Evolutionary conservation across 1,140 invertebrate species (phyloP), one percentile per base, ranked within the genome.

Genomic region (Amphibalanus amphitrite): DNA sequence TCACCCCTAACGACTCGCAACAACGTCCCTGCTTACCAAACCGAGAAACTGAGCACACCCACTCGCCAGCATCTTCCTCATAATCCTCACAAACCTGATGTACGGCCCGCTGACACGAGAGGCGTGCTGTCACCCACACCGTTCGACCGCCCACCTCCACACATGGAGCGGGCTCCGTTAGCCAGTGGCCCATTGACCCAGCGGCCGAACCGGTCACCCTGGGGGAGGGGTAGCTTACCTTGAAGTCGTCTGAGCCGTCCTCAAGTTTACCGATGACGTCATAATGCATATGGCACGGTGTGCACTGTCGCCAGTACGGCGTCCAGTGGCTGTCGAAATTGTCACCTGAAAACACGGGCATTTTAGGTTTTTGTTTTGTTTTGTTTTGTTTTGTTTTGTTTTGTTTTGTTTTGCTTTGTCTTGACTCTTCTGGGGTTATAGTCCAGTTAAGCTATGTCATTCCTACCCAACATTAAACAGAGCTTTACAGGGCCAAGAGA

Each of bases 251-350:
- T 15, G 75, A 28, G 8, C 76, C 76, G 0, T 76, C 79, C 72
- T 80, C 79, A 30, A 80, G 70, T 70, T 80, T 78, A 0, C 79
- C 79, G 26, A 80, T 76, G 70, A 78, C 77, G 64, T 78, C 75
- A 72, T 78, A 80, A 15, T 74, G 72, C n/a, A 79, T 73, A 25
- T 70, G 28, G 71, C 79, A 80, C 10, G 78, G 78, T 23, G 77
- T 73, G 71, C 79, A 79, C 15, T 75, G 69, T n/a, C 73, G 73
- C 74, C 76, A 76, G 73, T 78, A 78, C 0, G 77, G 78, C 15
- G 75, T 74, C 78, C 79, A 80, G 73, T 80, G 78, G 23, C 75
- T 74, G 72, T 78, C 75, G 40, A 77, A 79, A 26, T 74, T 73
- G 23, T 72, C 72, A 64, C 74, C 74, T 65, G 68, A 10, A 15